Evolutionary conservation across 2,888 invertebrate species (phyloP), one percentile per base, ranked within the genome.

Genomic region (Philaethria dido): DNA sequence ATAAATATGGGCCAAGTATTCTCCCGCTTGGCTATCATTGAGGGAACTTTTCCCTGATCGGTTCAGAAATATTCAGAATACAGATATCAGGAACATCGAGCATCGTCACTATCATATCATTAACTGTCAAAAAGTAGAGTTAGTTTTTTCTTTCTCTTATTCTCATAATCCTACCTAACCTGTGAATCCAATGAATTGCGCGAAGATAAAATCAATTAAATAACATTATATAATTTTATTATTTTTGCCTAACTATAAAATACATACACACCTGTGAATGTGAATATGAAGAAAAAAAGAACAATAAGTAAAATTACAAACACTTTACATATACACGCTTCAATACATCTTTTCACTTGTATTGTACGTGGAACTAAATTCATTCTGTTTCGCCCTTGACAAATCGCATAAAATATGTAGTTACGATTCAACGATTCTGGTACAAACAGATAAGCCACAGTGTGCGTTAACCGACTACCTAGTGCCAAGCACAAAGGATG

Each of bases 321-420:
- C 45, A 14, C 47, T 25, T 45, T 29, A n/a, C 16, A 29, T 18
- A 29, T 18, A 6, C 33, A 33, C 29, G 29, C 18, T 57, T 11
- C 42, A 42, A 29, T 60, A 47, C 33, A 33, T 50, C 39, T 65
- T 50, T 33, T 59, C 65, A 33, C 42, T 18, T 20, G 47, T 60
- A 29, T 44, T 60, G 33, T 60, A 50, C 13, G 29, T 65, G 44
- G 60, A 65, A 64, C 59, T 64, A 59, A 64, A 65, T 44, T 59
- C 50, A 65, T 44, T 60, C 59, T 52, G 44, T 60, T 59, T 48
- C 44, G 65, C 42, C 64, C 64, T 65, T 62, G 61, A 66, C 62
- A 62, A 66, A 62, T 66, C 55, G 45, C 55, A 55, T 62, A 39
- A 66, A 66, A 62, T 62, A 48, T 45, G 60, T 22, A 29, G 55